Conservation (phyloP, 2,797 vertebrate species). For the Notoglanidium macrostoma region DNA sequence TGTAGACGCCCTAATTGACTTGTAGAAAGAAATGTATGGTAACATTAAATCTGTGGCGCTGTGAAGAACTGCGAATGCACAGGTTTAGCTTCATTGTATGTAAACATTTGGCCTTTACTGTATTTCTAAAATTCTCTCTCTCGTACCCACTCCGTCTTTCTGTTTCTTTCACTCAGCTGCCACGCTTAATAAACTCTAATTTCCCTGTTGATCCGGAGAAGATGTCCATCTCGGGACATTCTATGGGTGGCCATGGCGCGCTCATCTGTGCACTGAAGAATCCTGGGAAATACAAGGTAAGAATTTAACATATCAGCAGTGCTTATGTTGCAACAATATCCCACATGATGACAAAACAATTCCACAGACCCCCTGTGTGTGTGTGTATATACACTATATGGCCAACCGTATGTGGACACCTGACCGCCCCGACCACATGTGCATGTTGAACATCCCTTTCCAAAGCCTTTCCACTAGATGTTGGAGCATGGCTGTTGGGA, state of each 20-base stretch:
- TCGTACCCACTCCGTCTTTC: background rate
- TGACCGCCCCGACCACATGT: background rate
- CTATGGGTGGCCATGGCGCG: conserved; percentile 95
- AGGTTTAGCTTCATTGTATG: background rate
- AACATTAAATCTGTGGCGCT: background rate
- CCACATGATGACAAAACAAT: background rate
- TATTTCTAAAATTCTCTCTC: background rate
- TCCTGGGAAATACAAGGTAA: conserved; percentile 88
- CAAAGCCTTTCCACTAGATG: background rate
- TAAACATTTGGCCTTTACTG: background rate
- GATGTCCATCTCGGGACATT: conserved; percentile 92
- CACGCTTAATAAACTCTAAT: conserved; percentile 86
- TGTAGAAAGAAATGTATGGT: background rate
- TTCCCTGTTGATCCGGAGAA: conserved; percentile 86
- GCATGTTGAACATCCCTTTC: background rate
- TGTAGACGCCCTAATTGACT: background rate
- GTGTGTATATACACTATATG: background rate
- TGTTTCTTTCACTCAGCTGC: conserved; percentile 74
- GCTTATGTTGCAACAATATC: background rate
- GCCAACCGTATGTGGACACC: background rate
- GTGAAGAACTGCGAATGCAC: background rate
- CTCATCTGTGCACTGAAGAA: conserved; percentile 90
- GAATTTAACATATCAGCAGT: background rate
- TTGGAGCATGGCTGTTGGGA: background rate
- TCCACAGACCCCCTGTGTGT: background rate